Percentiles rank a stretch among this genome's conserved stretches.
phyloP scores from a whole-genome alignment of 2,797 vertebrate species.

The Peromyscus attwateri region DNA sequence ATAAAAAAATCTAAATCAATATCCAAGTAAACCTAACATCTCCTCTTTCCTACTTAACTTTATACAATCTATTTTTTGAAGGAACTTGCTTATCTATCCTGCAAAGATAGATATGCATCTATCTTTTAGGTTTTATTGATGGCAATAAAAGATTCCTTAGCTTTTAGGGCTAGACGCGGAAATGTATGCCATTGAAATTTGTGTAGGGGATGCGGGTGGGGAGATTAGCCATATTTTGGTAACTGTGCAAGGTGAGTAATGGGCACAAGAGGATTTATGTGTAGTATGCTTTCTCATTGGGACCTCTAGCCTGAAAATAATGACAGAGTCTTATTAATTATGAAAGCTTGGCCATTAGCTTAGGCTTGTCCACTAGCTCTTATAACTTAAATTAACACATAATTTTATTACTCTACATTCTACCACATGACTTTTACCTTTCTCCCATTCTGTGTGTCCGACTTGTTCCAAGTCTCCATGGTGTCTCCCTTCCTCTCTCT shows the following conservation, averaged over 20 bases:
- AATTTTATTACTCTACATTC: no score
- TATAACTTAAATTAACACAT: neutral
- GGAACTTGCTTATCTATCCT: slow-evolving; percentile 27
- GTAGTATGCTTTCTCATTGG: neutral
- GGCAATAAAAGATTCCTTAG: neutral
- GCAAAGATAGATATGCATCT: neutral
- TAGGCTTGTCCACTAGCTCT: neutral
- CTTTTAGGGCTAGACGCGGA: neutral
- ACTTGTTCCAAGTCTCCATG: no score
- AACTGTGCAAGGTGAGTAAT: slow-evolving; percentile 16
- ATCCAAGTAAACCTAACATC: slow-evolving; percentile 20
- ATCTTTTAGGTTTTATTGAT: slow-evolving; percentile 54
- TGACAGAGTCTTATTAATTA: neutral
- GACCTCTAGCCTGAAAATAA: neutral
- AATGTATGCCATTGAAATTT: neutral
- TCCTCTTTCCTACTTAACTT: neutral
- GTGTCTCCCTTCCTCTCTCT: no score
- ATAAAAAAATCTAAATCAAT: neutral
- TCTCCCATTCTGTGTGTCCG: no score
- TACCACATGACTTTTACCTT: no score
- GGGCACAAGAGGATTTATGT: neutral
- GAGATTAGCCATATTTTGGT: neutral
- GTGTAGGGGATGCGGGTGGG: neutral
- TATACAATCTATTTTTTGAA: slow-evolving; percentile 21
- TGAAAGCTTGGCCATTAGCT: neutral